Evolutionary conservation across 2,888 invertebrate species (phyloP), one percentile per base, ranked within the genome.

Genomic region (Slavum lentiscoides): DNA sequence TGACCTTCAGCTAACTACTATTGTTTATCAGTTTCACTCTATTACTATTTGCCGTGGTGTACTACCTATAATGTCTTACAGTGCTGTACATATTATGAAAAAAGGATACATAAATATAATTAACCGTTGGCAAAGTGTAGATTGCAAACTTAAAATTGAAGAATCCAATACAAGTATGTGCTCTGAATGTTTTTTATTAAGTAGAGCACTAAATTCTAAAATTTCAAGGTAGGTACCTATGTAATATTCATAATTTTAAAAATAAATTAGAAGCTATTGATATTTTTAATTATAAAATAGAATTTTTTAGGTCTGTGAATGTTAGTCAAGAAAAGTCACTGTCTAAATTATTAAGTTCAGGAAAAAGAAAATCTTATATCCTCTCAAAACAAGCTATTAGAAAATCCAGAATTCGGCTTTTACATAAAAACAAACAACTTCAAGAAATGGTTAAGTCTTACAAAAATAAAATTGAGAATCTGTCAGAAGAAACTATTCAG

Each of bases 81-180:
- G 15, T 64, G 15, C 37, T 64, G 37, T 64, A 64, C 30, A 37
- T n/a, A n/a, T n/a, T 37, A 64, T 64, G 62, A 64, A 64, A 64
- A 62, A 64, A 17, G 62, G 62, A 19, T 64, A 64, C 30, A 37
- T 37, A 64, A 64, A 64, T 7, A 37, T 64, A 30, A 30, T 64
- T n/a, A 30, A 64, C 37, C 15, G 62, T n/a, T 64, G 37, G 30
- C 30, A 64, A 64, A 64, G 37, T 19, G 19, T 64, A 64, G 62
- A 64, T 37, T 64, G 37, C 37, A 37, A 2, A 15, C 13, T 64
- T 37, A 17, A 30, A 64, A 64, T 64, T 64, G 3, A 37, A 37
- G 37, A 64, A 37, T 37, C 62, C 19, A 64, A 64, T 23, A 61
- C 21, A 21, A 61, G 61, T 6, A 61, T 23, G 23, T 61, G 61